These are phyloP conservation scores for Sussaba pulchella DNA, from an alignment of 2,888 invertebrate genomes.

Conservation along the genomic window DNA sequence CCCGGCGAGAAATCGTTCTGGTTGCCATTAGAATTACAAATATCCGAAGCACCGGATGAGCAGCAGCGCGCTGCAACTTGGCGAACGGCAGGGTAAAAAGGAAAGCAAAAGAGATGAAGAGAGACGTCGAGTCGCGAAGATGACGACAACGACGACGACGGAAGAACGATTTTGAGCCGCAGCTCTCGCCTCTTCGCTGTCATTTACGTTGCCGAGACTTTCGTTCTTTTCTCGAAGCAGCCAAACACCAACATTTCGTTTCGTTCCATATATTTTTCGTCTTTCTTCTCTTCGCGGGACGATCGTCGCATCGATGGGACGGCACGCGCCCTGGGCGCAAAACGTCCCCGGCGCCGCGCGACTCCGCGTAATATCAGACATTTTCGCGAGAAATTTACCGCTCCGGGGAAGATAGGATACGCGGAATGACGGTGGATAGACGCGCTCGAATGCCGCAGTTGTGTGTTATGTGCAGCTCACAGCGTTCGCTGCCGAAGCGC, in stretches of 20 bases:
- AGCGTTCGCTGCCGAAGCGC: conserved; percentile 34
- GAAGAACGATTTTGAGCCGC: background rate
- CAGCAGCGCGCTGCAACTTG: conserved; percentile 74
- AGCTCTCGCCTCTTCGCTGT: conserved; percentile 1
- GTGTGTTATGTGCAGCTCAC: conserved; percentile 2
- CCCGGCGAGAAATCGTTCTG: conserved; percentile 43
- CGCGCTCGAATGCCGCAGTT: conserved; percentile 27
- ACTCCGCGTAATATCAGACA: conserved; percentile 74
- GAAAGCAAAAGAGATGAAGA: conserved; percentile 43
- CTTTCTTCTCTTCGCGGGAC: conserved; percentile 36
- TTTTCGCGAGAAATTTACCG: conserved; percentile 77
- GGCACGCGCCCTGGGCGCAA: conserved; percentile 80
- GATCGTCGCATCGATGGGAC: conserved; percentile 54
- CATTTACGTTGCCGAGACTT: conserved; percentile 3
- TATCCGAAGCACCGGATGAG: conserved; percentile 72
- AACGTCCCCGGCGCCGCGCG: conserved; percentile 68
- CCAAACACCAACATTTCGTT: conserved; percentile 45
- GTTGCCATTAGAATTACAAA: conserved; percentile 81
- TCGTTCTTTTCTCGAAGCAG: conserved; percentile 18
- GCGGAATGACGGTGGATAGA: conserved; percentile 32
- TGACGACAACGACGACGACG: no score
- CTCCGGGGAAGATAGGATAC: conserved; percentile 54
- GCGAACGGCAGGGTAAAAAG: conserved; percentile 73
- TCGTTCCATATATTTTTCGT: conserved; percentile 41
- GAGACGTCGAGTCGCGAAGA: conserved; percentile 1